Percentiles rank a stretch among this genome's conserved stretches.
phyloP scores from a whole-genome alignment of 2,888 invertebrate genomes.

The Dolichomitus sp. region DNA sequence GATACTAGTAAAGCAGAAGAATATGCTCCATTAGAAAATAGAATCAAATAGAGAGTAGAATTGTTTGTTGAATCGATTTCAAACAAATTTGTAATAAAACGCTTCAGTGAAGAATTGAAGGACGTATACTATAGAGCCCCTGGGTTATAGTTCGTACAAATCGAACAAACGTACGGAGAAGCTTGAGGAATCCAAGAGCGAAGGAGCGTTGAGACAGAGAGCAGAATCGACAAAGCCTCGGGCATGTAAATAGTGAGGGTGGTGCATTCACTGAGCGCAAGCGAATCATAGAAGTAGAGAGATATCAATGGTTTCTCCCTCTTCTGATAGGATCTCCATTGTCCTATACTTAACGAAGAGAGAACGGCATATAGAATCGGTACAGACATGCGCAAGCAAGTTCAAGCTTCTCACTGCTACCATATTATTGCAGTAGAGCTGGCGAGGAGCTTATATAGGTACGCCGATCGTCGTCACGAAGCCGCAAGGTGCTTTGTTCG shows the following conservation, averaged over 20 bases:
- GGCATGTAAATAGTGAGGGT: slow-evolving; percentile 40
- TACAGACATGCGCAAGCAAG: not conserved
- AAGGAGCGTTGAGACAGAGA: slow-evolving; percentile 42
- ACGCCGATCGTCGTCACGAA: slow-evolving; percentile 37
- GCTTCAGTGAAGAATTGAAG: not conserved
- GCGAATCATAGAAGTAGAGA: slow-evolving; percentile 17
- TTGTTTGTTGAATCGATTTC: not conserved
- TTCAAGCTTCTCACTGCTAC: slow-evolving; percentile 32
- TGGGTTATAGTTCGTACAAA: slow-evolving; percentile 1
- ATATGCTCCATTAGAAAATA: not conserved
- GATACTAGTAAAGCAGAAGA: not conserved
- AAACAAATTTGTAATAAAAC: slow-evolving; percentile 20
- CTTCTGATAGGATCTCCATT: slow-evolving; percentile 56
- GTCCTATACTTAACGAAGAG: slow-evolving; percentile 40
- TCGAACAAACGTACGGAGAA: slow-evolving; percentile 12
- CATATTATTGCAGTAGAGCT: slow-evolving; percentile 15
- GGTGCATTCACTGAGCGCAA: slow-evolving; percentile 6
- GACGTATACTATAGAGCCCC: not conserved
- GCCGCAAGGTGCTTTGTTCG: slow-evolving; percentile 58
- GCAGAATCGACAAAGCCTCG: slow-evolving; percentile 39
- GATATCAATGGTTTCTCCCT: slow-evolving; percentile 54
- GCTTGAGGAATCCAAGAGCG: slow-evolving; percentile 42
- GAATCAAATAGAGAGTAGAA: not conserved
- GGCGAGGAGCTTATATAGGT: slow-evolving; percentile 28
- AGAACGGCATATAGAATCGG: slow-evolving; percentile 3